These are phyloP conservation scores for Pangasianodon gigas DNA, from an alignment of 2,113 vertebrate species.

Conservation along the genomic window DNA sequence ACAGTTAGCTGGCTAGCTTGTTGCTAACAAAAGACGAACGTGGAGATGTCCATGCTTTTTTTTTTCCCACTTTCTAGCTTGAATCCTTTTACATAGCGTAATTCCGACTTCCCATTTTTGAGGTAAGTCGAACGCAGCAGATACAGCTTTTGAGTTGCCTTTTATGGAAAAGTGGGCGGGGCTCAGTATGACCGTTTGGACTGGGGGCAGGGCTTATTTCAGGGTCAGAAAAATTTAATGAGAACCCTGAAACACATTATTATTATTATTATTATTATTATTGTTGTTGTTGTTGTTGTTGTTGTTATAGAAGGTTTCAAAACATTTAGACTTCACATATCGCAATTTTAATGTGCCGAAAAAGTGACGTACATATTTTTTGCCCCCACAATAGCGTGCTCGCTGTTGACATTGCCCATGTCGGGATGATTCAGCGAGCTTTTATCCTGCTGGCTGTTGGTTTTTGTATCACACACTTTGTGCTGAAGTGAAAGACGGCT, in stretches of 20 bases:
- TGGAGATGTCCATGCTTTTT: background rate
- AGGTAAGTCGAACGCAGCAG: background rate
- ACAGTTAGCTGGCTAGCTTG: background rate
- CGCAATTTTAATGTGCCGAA: too few species aligned
- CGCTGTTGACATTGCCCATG: background rate
- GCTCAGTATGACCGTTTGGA: background rate
- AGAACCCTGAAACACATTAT: background rate
- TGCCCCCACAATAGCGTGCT: background rate
- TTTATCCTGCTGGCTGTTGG: background rate
- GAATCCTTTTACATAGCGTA: background rate
- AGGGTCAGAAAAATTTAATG: background rate
- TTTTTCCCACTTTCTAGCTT: too few species aligned
- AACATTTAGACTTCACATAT: background rate
- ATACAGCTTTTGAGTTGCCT: background rate
- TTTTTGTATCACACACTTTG: constrained; percentile 6
- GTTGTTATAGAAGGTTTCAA: background rate
- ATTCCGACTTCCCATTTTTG: background rate
- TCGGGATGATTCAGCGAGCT: background rate
- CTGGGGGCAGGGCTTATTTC: background rate
- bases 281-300: background rate
- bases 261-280: background rate
- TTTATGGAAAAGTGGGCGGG: background rate
- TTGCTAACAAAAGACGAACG: too few species aligned
- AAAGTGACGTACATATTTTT: background rate
- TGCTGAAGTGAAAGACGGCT: background rate